Percentiles rank a stretch among this genome's conserved stretches.
These are phyloP conservation scores for Euwallacea similis DNA, from an alignment of 1,140 invertebrate species.

Conservation along the genomic window DNA sequence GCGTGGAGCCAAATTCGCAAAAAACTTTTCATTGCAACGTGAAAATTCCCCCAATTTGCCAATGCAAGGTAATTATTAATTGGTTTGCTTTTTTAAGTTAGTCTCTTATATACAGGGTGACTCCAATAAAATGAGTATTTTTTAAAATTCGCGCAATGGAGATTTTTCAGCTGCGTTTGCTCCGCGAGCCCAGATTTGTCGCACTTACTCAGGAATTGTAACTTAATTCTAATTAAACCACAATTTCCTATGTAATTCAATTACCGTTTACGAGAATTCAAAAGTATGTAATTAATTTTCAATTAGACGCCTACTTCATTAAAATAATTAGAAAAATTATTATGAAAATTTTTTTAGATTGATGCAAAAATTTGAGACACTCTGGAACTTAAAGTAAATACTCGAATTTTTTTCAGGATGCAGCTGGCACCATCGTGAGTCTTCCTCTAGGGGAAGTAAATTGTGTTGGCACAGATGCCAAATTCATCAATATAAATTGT, in stretches of 20 bases:
- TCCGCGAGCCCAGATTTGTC: neutral
- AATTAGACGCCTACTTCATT: too few relatives aligned
- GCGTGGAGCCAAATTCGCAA: neutral
- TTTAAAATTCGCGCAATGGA: neutral
- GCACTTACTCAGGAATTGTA: neutral
- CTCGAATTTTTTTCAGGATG: conserved; percentile 16
- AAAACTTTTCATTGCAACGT: conserved; percentile 21
- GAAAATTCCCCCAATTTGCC: conserved; percentile 19
- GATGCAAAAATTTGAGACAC: neutral
- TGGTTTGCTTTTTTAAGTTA: too few relatives aligned
- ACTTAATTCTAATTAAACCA: too few relatives aligned
- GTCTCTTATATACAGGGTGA: too few relatives aligned
- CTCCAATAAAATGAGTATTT: neutral
- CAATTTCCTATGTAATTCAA: too few relatives aligned
- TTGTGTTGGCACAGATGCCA: neutral
- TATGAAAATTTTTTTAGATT: too few relatives aligned
- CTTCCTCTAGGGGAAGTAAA: conserved; percentile 23
- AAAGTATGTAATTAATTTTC: too few relatives aligned
- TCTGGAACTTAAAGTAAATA: neutral
- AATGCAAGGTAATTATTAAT: conserved; percentile 18
- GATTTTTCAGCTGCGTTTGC: neutral
- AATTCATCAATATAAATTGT: conserved; percentile 22
- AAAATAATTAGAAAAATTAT: too few relatives aligned
- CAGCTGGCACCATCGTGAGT: conserved; percentile 8
- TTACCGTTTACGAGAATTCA: too few relatives aligned